A percentile compares a stretch with the other conserved stretches of the same genome.
phyloP scores from a whole-genome alignment of 2,113 vertebrate genomes.

The Meleagris gallopavo region DNA sequence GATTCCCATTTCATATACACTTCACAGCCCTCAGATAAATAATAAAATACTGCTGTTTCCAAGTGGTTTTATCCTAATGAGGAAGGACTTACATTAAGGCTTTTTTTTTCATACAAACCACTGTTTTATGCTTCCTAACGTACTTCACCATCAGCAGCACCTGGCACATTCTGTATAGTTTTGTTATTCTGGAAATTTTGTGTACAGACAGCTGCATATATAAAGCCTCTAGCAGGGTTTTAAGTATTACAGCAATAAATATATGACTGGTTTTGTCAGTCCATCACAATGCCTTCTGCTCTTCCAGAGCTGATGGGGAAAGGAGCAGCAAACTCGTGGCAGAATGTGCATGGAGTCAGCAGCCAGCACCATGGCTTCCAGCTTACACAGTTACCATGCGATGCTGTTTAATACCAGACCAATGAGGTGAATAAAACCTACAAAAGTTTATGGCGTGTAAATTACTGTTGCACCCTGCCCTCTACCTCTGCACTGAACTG shows the following conservation, averaged over 20 bases:
- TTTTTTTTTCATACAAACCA: not conserved
- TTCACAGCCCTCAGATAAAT: not conserved
- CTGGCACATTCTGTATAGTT: not conserved
- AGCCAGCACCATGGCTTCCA: conserved; percentile 17
- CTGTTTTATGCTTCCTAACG: not conserved
- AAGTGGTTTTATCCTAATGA: not conserved
- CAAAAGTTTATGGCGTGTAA: conserved; percentile 80
- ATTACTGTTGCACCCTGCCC: conserved; percentile 71
- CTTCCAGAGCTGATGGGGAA: not conserved
- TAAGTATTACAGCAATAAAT: not conserved
- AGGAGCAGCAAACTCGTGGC: not conserved
- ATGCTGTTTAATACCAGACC: conserved; percentile 71
- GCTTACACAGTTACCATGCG: conserved; percentile 3
- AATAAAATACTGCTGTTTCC: not conserved
- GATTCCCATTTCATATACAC: not conserved
- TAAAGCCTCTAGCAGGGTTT: not conserved
- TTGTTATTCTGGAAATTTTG: not conserved
- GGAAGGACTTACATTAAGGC: not conserved
- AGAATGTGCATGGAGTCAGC: not conserved
- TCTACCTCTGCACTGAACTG: conserved; percentile 48
- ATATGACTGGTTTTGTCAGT: not conserved
- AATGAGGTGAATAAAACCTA: conserved; percentile 78
- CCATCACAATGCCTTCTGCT: not conserved
- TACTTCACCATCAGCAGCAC: not conserved
- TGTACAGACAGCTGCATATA: not conserved